phyloP scores from a whole-genome alignment of 2,888 invertebrate genomes.

The Epinotia nisella region DNA sequence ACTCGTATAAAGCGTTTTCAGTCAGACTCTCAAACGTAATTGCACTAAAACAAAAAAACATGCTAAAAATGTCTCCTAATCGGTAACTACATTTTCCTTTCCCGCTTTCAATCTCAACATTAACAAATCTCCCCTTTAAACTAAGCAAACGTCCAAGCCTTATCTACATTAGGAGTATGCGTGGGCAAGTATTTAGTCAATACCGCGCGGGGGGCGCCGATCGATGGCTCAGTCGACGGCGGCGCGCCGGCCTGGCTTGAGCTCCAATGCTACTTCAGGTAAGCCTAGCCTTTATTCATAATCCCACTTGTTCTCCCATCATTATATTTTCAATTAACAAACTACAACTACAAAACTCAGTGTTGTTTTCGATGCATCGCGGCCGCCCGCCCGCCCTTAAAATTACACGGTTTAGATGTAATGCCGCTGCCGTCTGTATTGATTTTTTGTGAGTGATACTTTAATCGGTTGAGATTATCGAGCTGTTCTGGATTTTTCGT shows the following conservation, averaged over 20 bases:
- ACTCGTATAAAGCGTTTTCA: neutral
- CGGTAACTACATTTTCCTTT: neutral
- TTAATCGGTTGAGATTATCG: constrained; percentile 19
- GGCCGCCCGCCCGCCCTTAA: neutral
- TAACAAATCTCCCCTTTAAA: constrained; percentile 35
- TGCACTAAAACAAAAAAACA: neutral
- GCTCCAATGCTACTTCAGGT: constrained; percentile 37
- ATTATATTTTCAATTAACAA: neutral
- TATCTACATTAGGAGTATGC: constrained; percentile 42
- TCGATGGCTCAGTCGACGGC: constrained; percentile 45
- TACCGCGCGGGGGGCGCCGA: constrained; percentile 44
- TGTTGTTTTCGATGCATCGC: constrained; percentile 10
- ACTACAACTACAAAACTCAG: neutral
- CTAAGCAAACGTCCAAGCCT: constrained; percentile 34
- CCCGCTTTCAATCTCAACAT: constrained; percentile 19
- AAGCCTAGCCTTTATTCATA: constrained; percentile 11
- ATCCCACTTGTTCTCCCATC: neutral
- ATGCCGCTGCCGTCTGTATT: constrained; percentile 17
- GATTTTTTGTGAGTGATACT: constrained; percentile 30
- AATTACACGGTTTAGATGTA: neutral
- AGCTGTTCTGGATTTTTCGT: constrained; percentile 19
- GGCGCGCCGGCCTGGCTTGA: constrained; percentile 42
- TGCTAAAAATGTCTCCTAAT: neutral
- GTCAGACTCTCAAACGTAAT: neutral
- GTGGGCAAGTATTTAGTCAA: constrained; percentile 43